These are phyloP conservation scores for Drosophila melanosoma DNA, from an alignment of 2,888 invertebrate species.

Conservation along the genomic window DNA sequence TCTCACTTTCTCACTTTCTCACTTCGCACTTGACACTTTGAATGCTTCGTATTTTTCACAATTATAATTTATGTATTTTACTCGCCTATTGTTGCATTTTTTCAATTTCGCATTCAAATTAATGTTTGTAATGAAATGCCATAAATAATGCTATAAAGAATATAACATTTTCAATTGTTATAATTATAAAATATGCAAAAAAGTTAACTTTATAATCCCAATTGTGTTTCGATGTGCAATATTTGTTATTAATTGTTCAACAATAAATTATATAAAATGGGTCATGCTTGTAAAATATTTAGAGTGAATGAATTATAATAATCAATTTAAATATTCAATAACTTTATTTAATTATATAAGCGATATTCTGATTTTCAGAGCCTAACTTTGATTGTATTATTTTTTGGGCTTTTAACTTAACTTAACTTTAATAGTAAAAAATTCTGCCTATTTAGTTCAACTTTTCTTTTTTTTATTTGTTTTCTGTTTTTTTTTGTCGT, in stretches of 20 bases:
- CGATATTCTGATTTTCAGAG: neutral
- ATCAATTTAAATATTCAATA: slow-evolving; percentile 1
- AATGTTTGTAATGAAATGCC: slow-evolving; percentile 12
- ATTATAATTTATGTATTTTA: slow-evolving; percentile 9
- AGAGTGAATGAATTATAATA: neutral
- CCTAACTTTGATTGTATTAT: neutral
- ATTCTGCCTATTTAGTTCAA: too few species aligned
- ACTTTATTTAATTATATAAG: neutral
- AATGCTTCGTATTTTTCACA: neutral
- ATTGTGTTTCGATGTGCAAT: slow-evolving; percentile 19
- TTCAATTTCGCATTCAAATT: slow-evolving; percentile 17
- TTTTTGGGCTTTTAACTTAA: neutral
- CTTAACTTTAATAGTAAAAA: neutral
- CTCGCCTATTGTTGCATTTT: slow-evolving; percentile 35
- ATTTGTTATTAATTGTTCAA: slow-evolving; percentile 30
- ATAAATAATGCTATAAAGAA: slow-evolving; percentile 8
- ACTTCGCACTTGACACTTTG: slow-evolving; percentile 26
- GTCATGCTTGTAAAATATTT: neutral
- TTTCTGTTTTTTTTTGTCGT: neutral
- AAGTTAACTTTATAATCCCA: slow-evolving; percentile 15
- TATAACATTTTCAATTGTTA: neutral
- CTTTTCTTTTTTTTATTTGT: neutral
- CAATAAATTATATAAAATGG: slow-evolving; percentile 23
- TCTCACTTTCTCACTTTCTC: slow-evolving; percentile 15
- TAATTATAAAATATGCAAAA: slow-evolving; percentile 33